Evolutionary conservation across 2,888 invertebrate species (phyloP).

Genomic region (Malthinus flaveolus): DNA sequence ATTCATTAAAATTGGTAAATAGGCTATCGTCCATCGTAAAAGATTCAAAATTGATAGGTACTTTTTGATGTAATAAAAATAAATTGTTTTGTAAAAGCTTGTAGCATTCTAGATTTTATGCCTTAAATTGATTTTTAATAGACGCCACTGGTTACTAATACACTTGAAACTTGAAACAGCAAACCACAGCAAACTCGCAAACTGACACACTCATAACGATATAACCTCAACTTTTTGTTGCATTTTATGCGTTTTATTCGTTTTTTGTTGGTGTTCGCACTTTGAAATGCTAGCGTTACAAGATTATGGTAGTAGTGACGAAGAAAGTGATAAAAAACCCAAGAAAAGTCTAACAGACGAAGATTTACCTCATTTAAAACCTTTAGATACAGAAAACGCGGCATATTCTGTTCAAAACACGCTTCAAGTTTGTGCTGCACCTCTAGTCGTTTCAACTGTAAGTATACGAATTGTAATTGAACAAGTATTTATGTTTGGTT

Average conservation of each 20-base stretch:
- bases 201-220: neutral
- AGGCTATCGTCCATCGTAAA: neutral
- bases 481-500: conserved; percentile 22
- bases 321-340: conserved; percentile 61
- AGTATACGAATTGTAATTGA: conserved; percentile 38
- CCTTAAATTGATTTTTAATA: too few relatives aligned
- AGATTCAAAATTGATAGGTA: neutral
- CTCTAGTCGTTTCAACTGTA: conserved; percentile 81
- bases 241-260: neutral
- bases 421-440: conserved; percentile 78
- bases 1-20: neutral
- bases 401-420: conserved; percentile 62
- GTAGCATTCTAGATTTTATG: too few relatives aligned
- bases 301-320: conserved; percentile 74
- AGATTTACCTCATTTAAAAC: conserved; percentile 59
- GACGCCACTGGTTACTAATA: too few relatives aligned
- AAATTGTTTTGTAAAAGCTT: conserved; percentile 2
- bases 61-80: neutral
- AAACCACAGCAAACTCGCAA: neutral
- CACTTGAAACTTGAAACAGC: too few relatives aligned
- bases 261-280: neutral
- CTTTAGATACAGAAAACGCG: conserved; percentile 58
- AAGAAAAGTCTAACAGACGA: conserved; percentile 42
- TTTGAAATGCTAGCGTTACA: conserved; percentile 71
- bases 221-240: conserved; percentile 1